Percentiles rank a stretch among this genome's conserved stretches.
phyloP scores from a whole-genome alignment of 2,113 vertebrate genomes.

The Ptilonorhynchus violaceus region DNA sequence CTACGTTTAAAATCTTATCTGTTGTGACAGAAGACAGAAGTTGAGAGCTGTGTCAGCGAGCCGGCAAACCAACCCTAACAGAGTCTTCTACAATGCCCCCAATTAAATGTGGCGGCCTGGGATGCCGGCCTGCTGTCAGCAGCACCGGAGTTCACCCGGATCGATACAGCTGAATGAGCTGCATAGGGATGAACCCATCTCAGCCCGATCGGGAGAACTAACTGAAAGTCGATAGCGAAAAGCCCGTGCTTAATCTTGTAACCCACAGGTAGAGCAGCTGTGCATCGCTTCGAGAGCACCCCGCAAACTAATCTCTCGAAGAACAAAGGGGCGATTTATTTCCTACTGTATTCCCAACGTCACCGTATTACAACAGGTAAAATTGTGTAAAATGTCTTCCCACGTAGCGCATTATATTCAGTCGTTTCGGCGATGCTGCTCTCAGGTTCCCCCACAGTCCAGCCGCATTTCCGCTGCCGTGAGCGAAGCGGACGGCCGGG shows the following conservation, averaged over 20 bases:
- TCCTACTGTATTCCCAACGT: neutral
- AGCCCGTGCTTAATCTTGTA: neutral
- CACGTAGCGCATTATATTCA: fast-evolving
- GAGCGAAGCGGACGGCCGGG: neutral
- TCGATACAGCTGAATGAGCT: neutral
- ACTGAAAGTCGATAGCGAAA: neutral
- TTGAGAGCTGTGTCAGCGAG: neutral
- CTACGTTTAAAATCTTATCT: neutral
- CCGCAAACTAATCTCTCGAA: neutral
- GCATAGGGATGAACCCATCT: neutral
- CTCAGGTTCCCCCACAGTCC: neutral
- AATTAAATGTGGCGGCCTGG: fast-evolving
- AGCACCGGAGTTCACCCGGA: neutral
- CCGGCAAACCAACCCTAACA: neutral
- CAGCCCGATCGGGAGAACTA: neutral
- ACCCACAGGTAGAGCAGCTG: neutral
- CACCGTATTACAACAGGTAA: neutral
- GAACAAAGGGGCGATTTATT: constrained; percentile 1
- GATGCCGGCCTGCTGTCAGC: neutral
- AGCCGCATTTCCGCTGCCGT: neutral
- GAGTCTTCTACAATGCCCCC: neutral
- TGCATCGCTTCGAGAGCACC: fast-evolving
- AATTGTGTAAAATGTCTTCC: neutral
- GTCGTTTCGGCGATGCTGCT: neutral
- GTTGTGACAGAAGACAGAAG: neutral